Evolutionary conservation across 2,888 invertebrate genomes (phyloP), one percentile per base, ranked within the genome.

Genomic region (Theretra japonica): DNA sequence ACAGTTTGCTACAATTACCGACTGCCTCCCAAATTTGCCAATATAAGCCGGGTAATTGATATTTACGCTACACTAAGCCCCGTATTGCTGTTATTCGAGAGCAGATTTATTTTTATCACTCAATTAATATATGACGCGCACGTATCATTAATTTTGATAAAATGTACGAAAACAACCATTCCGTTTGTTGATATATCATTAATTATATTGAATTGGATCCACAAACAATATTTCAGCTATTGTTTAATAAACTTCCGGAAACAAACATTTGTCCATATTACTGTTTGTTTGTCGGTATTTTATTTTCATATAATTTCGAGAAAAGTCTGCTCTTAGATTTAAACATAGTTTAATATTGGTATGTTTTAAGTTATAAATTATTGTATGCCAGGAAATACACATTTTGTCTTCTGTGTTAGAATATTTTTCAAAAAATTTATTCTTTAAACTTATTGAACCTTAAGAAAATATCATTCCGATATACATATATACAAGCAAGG

Each of bases 1-100:
- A 80, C 78, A 81, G 79, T 79, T 76, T 82, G 79, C 77, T 76
- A 79, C 83, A 89, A 90, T 92, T 90, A 90, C 86, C 83, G 85
- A 76, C 83, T 83, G 48, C 86, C 85, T 86, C 82, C 89, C 85
- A 85, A 90, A 88, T 87, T 87, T 86, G 80, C 86, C 87, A 81
- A 87, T 88, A 86, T 85, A 86, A 86, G 82, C 87, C 77, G 76
- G 81, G 84, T 91, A 92, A 93, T 93, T 93, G 91, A 91, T 93
- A 93, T 93, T 93, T 91, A 93, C 91, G 91, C 87, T 77, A 83
- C 89, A 88, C 89, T 90, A 86, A 90, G 82, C 85, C 83, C 80
- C 81, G 82, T 79, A 83, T 82, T 82, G 82, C 78, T 65, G 78
- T 79, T 80, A 81, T 79, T 80, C 78, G 77, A 76, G 79, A 80